Percentiles rank a stretch among this genome's conserved stretches.
phyloP scores from a whole-genome alignment of 2,113 vertebrate genomes.

The Pimephales promelas region DNA sequence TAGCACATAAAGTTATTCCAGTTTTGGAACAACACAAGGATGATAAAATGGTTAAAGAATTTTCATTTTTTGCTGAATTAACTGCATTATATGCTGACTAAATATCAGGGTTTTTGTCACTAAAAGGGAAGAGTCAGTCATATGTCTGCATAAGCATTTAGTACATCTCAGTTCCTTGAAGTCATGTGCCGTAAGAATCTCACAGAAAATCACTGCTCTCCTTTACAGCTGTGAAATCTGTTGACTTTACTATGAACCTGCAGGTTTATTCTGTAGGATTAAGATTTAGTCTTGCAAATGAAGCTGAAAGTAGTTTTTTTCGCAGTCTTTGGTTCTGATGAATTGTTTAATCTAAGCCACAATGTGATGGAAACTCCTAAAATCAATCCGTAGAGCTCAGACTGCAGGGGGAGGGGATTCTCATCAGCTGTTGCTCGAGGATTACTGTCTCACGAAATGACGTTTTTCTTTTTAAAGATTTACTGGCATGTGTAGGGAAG shows the following conservation, averaged over 20 bases:
- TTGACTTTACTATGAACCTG: not conserved
- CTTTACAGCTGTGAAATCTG: not conserved
- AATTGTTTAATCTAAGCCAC: slow-evolving; percentile 35
- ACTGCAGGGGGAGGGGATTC: not conserved
- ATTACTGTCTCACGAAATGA: slow-evolving; percentile 64
- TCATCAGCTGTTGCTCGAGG: slow-evolving; percentile 29
- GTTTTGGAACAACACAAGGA: not conserved
- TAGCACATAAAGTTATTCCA: not conserved
- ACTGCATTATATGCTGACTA: not conserved
- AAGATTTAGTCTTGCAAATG: slow-evolving; percentile 8
- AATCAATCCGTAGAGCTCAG: not conserved
- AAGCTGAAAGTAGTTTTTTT: not conserved
- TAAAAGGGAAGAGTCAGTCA: slow-evolving; percentile 27
- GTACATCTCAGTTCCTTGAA: slow-evolving; percentile 56
- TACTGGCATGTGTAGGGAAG: slow-evolving; percentile 21
- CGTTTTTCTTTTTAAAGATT: slow-evolving; percentile 63
- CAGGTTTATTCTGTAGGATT: slow-evolving; percentile 2
- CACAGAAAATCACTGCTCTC: not conserved
- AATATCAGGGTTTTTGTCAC: not conserved
- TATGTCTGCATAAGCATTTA: slow-evolving; percentile 35
- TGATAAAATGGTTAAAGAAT: not conserved
- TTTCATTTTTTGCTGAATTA: not conserved
- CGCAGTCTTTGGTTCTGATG: slow-evolving; percentile 3
- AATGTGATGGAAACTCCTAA: not conserved
- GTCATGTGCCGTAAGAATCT: slow-evolving; percentile 21